Evolutionary conservation across 2,888 invertebrate species (phyloP), one percentile per base, ranked within the genome.

Genomic region (Philhelius pedissequus): DNA sequence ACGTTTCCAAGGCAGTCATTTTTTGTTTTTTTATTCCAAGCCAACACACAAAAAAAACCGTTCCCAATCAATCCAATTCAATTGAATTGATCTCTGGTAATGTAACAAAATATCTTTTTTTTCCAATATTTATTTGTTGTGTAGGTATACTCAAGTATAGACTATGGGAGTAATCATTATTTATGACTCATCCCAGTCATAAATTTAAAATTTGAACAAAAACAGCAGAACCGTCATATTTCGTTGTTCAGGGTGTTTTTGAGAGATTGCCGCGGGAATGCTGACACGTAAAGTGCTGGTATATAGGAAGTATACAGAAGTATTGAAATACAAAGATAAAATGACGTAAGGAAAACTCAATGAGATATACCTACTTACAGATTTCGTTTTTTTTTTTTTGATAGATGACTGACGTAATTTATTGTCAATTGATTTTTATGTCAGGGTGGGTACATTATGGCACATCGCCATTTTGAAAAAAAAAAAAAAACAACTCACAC

Each of bases 401-500:
- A 84, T 62, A 84, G 84, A 84, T 80, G 84, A 71, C 71, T 80
- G 84, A 80, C 80, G 54, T 84, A 80, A 84, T 84, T 84, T 80
- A 84, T 84, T 80, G 75, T 68, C 80, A 84, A 80, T 80, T 84
- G 84, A 84, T 84, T 84, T 84, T 84, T 84, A 84, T 80, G 84
- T 80, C 75, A 75, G 52, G 64, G 52, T 75, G 52, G 64, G 52
- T 75, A 43, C 79, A 79, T 80, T 75, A 84, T 80, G 84, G 80
- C 80, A 84, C 75, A 62, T 84, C 75, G 75, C 75, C 84, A 80
- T 84, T 84, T 84, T 76, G 75, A 54, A 56, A 50, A 60, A 38
- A 18, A 30, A 58, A 38, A n/a, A 18, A 4, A 18, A 35, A 13
- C 2, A 15, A 25, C 18, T 6, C 13, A 38, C 56, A 43, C 15